Conservation (phyloP, 1,140 invertebrate genomes). For the Drosophila ananassae region DNA sequence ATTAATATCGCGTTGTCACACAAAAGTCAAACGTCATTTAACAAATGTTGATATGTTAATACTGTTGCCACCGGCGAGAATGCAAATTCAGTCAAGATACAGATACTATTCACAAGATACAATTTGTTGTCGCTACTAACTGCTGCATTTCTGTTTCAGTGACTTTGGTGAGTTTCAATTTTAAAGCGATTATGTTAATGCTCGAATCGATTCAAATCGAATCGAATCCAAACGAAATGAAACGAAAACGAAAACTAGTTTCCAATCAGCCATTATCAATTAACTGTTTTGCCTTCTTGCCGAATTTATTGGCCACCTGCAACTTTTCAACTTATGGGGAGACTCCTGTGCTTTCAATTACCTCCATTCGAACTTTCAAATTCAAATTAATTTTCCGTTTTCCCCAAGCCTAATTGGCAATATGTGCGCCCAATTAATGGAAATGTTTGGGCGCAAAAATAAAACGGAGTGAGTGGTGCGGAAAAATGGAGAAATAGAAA, state of each 20-base stretch:
- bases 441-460: conserved; percentile 9
- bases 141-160: conserved; percentile 69
- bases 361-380: conserved; percentile 61
- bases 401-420: conserved; percentile 74
- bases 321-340: conserved; percentile 5
- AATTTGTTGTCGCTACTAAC: conserved; percentile 61
- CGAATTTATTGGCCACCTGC: conserved; percentile 54
- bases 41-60: conserved; percentile 83
- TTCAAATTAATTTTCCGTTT: conserved; percentile 80
- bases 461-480: conserved; percentile 1
- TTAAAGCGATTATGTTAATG: conserved; percentile 81
- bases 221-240: background rate
- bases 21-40: conserved; percentile 82
- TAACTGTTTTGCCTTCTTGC: conserved; percentile 62
- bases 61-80: conserved; percentile 54
- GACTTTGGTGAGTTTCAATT: conserved; percentile 64
- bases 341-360: conserved; percentile 61
- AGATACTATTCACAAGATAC: conserved; percentile 28
- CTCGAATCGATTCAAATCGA: conserved; percentile 2
- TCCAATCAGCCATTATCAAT: conserved; percentile 77
- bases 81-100: conserved; percentile 47
- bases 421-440: conserved; percentile 75
- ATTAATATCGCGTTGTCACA: conserved; percentile 80
- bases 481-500: conserved; percentile 11
- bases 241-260: conserved; percentile 63